Base-by-base conservation (phyloP, 2,888 invertebrate genomes). In the Epicampocera succincta region DNA sequence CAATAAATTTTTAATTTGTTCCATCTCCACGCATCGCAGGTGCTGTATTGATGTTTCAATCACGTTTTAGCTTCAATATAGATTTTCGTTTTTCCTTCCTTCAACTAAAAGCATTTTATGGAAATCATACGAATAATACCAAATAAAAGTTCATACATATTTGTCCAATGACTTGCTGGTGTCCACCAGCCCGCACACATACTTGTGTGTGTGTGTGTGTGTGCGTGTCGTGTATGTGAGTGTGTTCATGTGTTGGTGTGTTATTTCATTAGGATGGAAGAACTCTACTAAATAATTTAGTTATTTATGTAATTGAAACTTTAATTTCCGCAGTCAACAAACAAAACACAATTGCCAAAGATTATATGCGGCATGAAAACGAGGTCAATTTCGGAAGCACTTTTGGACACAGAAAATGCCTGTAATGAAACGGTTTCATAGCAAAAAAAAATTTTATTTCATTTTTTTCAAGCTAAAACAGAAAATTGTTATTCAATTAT, bases 271-370 rank as follows among this genome's bases (percentile, higher is more conserved):
- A n/a, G 44, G 15, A 15, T 2, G 17, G 38, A 60, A 46, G 2
- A 13, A 21, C 58, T 56, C 3, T 29, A 42, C 13, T 6, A 15
- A n/a, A 25, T 74, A 71, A 80, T 76, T 68, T 15, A 54, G 66
- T 76, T 76, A 72, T 80, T 40, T 29, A 13, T 76, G 71, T 80
- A 72, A 81, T 76, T 76, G 76, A 81, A 61, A 76, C 72, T 68
- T 72, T 76, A 68, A 81, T 72, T 81, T 76, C 76, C 80, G 68
- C 33, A 58, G 40, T 54, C 15, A 46, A 40, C n/a, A 69, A 58
- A 58, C 15, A 61, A 33, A 11, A 6, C 25, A 40, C 11, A 15
- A 0, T 21, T 50, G 19, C 11, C 8, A 9, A 11, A 29, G 29
- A 9, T n/a, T 40, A 12, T 40, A 15, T 42, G 5, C 21, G 1